A percentile compares a stretch with the other conserved stretches of the same genome.
phyloP scores from a whole-genome alignment of 2,888 invertebrate genomes.

The Acronicta aceris region DNA sequence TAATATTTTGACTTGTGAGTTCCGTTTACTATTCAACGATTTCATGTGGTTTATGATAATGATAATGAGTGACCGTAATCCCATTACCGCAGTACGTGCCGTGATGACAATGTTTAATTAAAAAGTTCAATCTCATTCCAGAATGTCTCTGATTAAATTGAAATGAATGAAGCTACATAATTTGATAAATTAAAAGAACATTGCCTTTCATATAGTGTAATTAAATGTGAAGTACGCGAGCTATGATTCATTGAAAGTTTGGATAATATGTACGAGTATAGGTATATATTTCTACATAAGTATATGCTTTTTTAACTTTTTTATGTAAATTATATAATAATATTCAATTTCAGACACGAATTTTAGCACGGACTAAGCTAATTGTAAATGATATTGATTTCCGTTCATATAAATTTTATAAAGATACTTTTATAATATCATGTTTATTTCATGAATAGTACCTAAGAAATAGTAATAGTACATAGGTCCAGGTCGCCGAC shows the following conservation, averaged over 20 bases:
- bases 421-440: no score
- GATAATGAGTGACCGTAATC: neutral
- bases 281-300: no score
- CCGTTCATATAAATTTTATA: no score
- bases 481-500: no score
- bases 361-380: no score
- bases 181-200: constrained; percentile 40
- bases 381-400: no score
- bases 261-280: no score
- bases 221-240: neutral
- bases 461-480: no score
- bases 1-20: constrained; percentile 4
- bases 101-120: constrained; percentile 10
- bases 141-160: constrained; percentile 30
- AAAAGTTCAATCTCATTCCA: constrained; percentile 14
- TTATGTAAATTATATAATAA: no score
- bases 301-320: no score
- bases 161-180: constrained; percentile 27
- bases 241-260: neutral
- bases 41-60: constrained; percentile 4
- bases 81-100: neutral
- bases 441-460: no score
- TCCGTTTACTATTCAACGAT: neutral
- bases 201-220: constrained; percentile 16
- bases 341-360: no score